Evolutionary conservation across 2,888 invertebrate genomes (phyloP), one percentile per base, ranked within the genome.

Genomic region (Pollenia angustigena): DNA sequence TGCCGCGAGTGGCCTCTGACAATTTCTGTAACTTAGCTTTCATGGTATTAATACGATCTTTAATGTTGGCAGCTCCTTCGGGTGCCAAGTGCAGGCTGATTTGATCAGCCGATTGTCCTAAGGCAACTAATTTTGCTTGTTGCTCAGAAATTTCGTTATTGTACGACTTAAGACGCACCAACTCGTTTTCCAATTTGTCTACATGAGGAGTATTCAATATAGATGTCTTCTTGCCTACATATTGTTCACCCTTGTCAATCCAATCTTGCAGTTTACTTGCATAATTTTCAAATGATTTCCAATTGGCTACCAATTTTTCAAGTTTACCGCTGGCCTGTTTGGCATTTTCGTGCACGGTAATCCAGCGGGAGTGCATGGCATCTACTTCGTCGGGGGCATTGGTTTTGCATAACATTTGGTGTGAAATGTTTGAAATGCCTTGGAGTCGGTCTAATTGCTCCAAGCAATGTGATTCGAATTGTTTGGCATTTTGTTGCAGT

Each of bases 101-200:
- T 81, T 96, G 95, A 91, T 98, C 98, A 88, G 96, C 96, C 64
- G 95, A 95, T 92, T 97, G 97, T 0, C 97, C 97, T 60, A 98
- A 92, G 1, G 96, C 95, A 56, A 97, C 96, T 62, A 98, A 94
- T 92, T 97, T 97, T 0, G 97, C 96, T 93, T 97, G 97, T 90
- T 97, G 97, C 90, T 97, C 96, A 0, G 97, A 96, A 88, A 98
- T 96, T 91, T 97, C 97, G 90, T 97, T 97, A 88, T 97, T 97
- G 87, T 96, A 96, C 1, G 96, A 96, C 92, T 97, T 97, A 0
- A 97, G 93, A 91, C 96, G 95, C 54, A 95, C 95, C 60, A 97
- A 92, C 92, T 97, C 96, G 87, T 96, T 95, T 90, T 97, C 97
- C 40, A 97, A 93, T 90, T 97, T 96, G 83, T 95, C 96, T 2